Conservation (phyloP, 2,797 vertebrate genomes). For the Euphonia xanthogaster region DNA sequence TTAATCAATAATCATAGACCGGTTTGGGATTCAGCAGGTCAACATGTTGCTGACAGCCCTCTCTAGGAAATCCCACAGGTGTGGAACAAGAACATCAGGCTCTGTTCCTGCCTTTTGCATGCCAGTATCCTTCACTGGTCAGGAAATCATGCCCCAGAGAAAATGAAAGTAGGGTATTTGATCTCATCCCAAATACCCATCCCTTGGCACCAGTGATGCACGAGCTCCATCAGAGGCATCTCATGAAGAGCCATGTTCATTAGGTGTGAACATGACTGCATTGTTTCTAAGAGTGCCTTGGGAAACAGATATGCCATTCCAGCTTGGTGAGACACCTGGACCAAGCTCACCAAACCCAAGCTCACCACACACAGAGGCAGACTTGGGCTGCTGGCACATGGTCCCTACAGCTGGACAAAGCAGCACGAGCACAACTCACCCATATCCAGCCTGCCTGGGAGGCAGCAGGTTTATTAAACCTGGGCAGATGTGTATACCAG, state of each 20-base stretch:
- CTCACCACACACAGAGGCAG: neutral
- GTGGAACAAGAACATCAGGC: neutral
- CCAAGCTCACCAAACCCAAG: neutral
- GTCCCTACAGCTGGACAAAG: neutral
- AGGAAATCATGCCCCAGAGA: neutral
- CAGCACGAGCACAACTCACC: neutral
- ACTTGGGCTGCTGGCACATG: neutral
- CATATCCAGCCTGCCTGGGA: neutral
- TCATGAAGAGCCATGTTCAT: accelerated
- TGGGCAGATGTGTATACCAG: neutral
- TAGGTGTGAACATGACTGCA: neutral
- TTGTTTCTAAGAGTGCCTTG: neutral
- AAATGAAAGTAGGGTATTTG: neutral
- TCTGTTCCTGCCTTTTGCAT: neutral
- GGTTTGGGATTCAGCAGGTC: neutral
- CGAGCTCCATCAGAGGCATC: neutral
- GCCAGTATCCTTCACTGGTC: neutral
- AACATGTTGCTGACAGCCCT: neutral
- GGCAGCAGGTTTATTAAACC: neutral
- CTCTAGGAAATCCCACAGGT: neutral
- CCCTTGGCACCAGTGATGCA: neutral
- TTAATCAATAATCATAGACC: neutral
- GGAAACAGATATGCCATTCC: neutral
- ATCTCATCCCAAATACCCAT: neutral
- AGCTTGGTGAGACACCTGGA: neutral